Evolutionary conservation across 2,113 vertebrate genomes (phyloP).

Genomic region (Sylvia atricapilla): DNA sequence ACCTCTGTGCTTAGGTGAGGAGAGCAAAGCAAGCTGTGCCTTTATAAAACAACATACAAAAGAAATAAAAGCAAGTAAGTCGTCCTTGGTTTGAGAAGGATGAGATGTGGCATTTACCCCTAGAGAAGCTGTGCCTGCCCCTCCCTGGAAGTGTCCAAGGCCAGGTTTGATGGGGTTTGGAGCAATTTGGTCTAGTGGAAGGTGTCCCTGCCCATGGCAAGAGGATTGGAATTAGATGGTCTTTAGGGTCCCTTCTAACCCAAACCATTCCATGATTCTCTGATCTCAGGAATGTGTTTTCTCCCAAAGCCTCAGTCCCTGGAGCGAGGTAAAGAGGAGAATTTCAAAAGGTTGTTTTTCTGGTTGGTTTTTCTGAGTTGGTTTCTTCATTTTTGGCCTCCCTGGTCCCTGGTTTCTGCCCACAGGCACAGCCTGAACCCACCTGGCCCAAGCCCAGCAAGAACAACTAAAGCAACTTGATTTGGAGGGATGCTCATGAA

Average conservation of each 20-base stretch:
- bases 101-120: neutral
- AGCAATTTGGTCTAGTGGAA: neutral
- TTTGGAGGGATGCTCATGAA: neutral
- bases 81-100: neutral
- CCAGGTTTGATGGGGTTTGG: neutral
- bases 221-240: no score
- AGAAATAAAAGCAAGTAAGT: neutral
- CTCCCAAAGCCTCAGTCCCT: neutral
- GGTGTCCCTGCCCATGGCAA: neutral
- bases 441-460: neutral
- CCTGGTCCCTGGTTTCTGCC: neutral
- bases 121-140: neutral
- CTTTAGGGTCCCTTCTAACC: neutral
- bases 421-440: neutral
- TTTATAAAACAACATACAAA: neutral
- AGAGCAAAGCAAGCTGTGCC: neutral
- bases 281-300: neutral
- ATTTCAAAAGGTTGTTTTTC: neutral
- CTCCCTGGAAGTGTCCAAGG: neutral
- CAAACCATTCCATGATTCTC: neutral
- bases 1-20: rapidly evolving
- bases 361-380: neutral
- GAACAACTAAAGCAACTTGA: neutral
- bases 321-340: neutral
- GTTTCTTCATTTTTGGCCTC: neutral